Evolutionary conservation across 2,888 invertebrate genomes (phyloP).

Genomic region (Drosophila macrospina): DNA sequence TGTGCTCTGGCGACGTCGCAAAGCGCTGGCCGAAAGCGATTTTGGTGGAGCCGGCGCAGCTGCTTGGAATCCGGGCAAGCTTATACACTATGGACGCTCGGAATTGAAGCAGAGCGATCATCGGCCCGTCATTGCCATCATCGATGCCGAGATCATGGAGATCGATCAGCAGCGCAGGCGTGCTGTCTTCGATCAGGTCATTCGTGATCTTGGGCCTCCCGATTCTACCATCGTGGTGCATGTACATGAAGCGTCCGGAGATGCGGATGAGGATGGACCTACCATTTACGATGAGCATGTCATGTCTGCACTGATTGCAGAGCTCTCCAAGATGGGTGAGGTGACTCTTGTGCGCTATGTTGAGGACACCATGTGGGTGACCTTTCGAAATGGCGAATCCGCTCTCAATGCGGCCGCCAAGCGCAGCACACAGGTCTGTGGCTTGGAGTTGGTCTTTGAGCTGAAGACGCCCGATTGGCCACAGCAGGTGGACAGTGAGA

Average conservation of each 20-base stretch:
- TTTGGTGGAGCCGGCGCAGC: conserved; percentile 79
- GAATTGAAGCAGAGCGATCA: conserved; percentile 99
- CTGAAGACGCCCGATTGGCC: conserved; percentile 95
- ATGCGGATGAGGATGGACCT: conserved; percentile 86
- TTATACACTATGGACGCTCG: conserved; percentile 94
- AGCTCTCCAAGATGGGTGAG: conserved; percentile 94
- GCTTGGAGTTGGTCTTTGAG: conserved; percentile 89
- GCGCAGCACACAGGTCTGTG: conserved; percentile 88
- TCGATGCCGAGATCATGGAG: conserved; percentile 94
- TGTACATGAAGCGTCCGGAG: conserved; percentile 87
- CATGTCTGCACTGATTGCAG: conserved; percentile 92
- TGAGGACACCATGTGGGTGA: conserved; percentile 95
- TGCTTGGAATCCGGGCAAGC: conserved; percentile 91
- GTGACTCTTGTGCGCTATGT: conserved; percentile 96
- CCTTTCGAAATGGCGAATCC: conserved; percentile 95
- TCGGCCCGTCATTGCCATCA: conserved; percentile 96
- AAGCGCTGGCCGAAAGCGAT: conserved; percentile 90
- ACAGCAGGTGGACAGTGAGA: conserved; percentile 92
- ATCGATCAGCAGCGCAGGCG: conserved; percentile 92
- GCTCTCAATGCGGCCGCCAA: conserved; percentile 91
- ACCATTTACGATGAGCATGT: conserved; percentile 92
- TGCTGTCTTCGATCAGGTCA: conserved; percentile 90
- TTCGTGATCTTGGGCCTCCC: conserved; percentile 95
- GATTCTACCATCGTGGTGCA: conserved; percentile 96
- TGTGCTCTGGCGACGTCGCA: conserved; percentile 95